A percentile compares a stretch with the other conserved stretches of the same genome.
These are phyloP conservation scores for Atherinosoma microstoma DNA, from an alignment of 2,797 vertebrate genomes.

Conservation along the genomic window DNA sequence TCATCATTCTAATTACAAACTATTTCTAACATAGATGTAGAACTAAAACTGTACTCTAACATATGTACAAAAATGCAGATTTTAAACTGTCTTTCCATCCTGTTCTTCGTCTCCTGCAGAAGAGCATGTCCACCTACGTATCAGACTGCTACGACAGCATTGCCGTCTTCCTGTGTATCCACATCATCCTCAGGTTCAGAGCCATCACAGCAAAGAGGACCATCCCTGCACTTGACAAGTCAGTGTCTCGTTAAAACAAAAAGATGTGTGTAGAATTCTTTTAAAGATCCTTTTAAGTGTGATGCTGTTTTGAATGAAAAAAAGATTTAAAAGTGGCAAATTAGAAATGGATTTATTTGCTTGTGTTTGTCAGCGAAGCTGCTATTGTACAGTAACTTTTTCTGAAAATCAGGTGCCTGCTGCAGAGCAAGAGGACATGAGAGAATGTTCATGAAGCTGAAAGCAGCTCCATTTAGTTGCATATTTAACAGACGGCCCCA, in stretches of 20 bases:
- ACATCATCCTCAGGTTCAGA: slow-evolving; percentile 91
- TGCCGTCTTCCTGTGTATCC: slow-evolving; percentile 93
- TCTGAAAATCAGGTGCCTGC: no score
- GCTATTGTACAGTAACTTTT: no score
- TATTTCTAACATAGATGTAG: no score
- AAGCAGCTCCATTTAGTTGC: not conserved
- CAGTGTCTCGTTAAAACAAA: slow-evolving; percentile 43
- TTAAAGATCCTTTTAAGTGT: not conserved
- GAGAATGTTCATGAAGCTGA: not conserved
- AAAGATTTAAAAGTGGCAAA: no score
- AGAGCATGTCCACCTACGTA: slow-evolving; percentile 90
- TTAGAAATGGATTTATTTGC: no score
- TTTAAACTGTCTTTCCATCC: not conserved
- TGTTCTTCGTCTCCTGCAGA: slow-evolving; percentile 75
- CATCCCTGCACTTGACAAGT: slow-evolving; percentile 92
- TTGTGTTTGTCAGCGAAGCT: not conserved
- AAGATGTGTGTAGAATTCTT: not conserved
- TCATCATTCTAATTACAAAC: no score
- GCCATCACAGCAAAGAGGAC: slow-evolving; percentile 89
- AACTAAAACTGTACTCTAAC: no score
- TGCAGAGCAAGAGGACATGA: not conserved
- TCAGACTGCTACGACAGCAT: slow-evolving; percentile 94
- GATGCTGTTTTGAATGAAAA: no score
- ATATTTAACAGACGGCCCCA: not conserved
- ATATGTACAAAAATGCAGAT: not conserved